phyloP scores from a whole-genome alignment of 2,888 invertebrate species.

The Thera britannica region DNA sequence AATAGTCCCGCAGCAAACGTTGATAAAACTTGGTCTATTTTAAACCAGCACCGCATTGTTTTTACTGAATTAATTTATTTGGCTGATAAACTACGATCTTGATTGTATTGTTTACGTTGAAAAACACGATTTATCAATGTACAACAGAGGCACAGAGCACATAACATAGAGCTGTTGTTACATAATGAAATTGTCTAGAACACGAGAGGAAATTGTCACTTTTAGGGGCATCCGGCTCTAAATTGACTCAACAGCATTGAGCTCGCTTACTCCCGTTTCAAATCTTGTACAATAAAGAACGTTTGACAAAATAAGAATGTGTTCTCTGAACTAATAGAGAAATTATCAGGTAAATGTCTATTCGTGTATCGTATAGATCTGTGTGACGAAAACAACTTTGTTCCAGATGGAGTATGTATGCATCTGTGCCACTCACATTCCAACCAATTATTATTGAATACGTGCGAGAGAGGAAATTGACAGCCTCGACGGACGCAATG shows the following conservation, averaged over 20 bases:
- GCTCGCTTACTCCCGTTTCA: slow-evolving; percentile 51
- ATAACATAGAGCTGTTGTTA: slow-evolving; percentile 29
- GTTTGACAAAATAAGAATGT: background rate
- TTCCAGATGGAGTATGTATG: slow-evolving; percentile 42
- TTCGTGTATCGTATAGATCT: slow-evolving; percentile 21
- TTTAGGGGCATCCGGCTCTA: slow-evolving; percentile 64
- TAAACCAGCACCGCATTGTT: slow-evolving; percentile 43
- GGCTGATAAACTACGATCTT: slow-evolving; percentile 33
- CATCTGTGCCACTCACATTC: slow-evolving; percentile 57
- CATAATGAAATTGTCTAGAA: slow-evolving; percentile 43
- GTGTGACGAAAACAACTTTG: slow-evolving; percentile 44
- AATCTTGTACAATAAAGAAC: slow-evolving; percentile 18
- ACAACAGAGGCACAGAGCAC: slow-evolving; percentile 15
- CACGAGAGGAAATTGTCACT: slow-evolving; percentile 68
- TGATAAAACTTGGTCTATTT: slow-evolving; percentile 49
- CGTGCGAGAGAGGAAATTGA: slow-evolving; percentile 67
- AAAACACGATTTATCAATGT: slow-evolving; percentile 35
- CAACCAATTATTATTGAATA: slow-evolving; percentile 58
- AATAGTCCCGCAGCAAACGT: slow-evolving; percentile 53
- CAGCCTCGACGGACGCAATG: slow-evolving; percentile 68
- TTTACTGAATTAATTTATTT: slow-evolving; percentile 32
- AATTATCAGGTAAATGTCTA: slow-evolving; percentile 31
- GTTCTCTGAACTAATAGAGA: background rate
- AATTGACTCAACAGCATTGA: slow-evolving; percentile 61
- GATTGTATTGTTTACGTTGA: slow-evolving; percentile 29